These are phyloP conservation scores for Fabriciana adippe DNA, from an alignment of 2,888 invertebrate genomes.

Conservation along the genomic window DNA sequence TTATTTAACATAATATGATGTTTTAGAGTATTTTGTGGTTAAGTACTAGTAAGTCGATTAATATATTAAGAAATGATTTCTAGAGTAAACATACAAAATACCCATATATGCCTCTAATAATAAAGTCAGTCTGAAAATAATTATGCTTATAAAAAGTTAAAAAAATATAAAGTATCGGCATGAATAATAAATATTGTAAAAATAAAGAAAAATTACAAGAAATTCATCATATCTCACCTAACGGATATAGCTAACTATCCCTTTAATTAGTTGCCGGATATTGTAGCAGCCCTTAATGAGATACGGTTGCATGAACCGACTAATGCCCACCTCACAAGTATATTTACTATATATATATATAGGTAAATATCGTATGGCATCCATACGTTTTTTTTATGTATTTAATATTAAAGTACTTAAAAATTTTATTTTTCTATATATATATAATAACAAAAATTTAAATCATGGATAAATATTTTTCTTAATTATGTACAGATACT, in stretches of 20 bases:
- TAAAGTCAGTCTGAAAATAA: not conserved
- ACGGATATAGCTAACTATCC: constrained; percentile 55
- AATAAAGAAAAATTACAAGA: constrained; percentile 59
- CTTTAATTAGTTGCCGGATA: constrained; percentile 75
- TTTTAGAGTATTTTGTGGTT: not conserved
- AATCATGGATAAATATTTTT: too few species aligned
- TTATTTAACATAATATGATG: constrained; percentile 8
- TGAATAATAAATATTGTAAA: constrained; percentile 18
- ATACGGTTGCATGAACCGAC: constrained; percentile 54
- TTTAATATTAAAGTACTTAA: too few species aligned
- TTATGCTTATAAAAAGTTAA: not conserved
- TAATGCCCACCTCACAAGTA: constrained; percentile 46
- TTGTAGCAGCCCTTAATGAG: constrained; percentile 65
- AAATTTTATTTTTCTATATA: too few species aligned
- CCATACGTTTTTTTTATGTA: not conserved
- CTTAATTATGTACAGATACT: too few species aligned
- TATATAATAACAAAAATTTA: too few species aligned
- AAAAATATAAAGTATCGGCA: not conserved
- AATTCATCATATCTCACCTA: constrained; percentile 60
- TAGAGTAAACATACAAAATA: not conserved
- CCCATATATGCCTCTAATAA: too few species aligned
- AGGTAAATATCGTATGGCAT: not conserved
- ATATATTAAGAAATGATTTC: not conserved
- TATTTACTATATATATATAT: constrained; percentile 17
- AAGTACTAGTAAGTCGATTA: not conserved